Conservation (phyloP, 2,797 vertebrate genomes). For the Tapera naevia region DNA sequence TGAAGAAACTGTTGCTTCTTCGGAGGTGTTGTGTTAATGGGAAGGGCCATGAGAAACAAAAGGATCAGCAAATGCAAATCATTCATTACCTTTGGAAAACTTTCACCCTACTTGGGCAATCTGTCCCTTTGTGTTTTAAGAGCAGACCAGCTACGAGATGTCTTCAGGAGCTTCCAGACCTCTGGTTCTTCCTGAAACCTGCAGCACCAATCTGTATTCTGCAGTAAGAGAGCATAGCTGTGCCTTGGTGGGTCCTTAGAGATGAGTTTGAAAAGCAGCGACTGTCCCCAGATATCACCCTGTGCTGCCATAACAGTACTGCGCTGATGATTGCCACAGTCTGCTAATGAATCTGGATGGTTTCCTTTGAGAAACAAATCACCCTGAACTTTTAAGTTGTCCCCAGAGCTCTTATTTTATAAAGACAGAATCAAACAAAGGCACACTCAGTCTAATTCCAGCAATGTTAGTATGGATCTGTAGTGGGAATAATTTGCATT, state of each 20-base stretch:
- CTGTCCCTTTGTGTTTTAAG: not conserved
- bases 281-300: not conserved
- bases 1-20: not conserved
- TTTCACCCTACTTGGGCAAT: not conserved
- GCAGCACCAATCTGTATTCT: not conserved
- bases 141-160: not conserved
- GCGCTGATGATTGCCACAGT: not conserved
- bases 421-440: not conserved
- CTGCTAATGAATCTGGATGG: not conserved
- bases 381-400: not conserved
- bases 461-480: not conserved
- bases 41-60: not conserved
- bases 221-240: not conserved
- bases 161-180: not conserved
- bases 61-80: not conserved
- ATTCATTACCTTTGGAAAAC: not conserved
- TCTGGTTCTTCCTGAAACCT: not conserved
- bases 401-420: not conserved
- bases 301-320: not conserved
- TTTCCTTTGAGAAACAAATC: not conserved
- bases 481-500: not conserved
- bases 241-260: not conserved
- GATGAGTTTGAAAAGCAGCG: not conserved
- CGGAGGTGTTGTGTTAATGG: not conserved
- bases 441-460: not conserved